phyloP scores from a whole-genome alignment of 2,888 invertebrate species.

The Bellardia bayeri region DNA sequence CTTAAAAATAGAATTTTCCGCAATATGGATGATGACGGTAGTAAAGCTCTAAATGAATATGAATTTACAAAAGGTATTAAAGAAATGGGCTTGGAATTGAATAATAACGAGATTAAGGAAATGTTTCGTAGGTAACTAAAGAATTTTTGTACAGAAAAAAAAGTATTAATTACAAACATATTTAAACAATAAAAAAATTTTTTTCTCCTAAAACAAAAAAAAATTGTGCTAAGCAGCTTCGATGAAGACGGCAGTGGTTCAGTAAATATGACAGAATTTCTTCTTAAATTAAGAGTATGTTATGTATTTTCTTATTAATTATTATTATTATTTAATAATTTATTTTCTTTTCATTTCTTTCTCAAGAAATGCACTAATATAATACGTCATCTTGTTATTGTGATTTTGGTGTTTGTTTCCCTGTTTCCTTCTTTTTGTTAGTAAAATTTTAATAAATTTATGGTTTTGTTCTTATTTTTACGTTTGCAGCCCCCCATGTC shows the following conservation, averaged over 20 bases:
- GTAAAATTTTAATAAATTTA: conserved; percentile 22
- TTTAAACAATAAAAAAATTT: not conserved
- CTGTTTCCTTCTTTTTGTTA: not conserved
- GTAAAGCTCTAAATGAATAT: conserved; percentile 91
- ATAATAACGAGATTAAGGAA: conserved; percentile 84
- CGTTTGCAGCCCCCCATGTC: conserved; percentile 91
- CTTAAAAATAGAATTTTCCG: conserved; percentile 89
- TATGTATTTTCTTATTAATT: conserved; percentile 76
- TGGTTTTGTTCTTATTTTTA: conserved; percentile 30
- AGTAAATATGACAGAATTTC: conserved; percentile 95
- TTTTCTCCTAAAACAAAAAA: not conserved
- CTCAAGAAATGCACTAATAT: conserved; percentile 23
- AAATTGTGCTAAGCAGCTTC: conserved; percentile 84
- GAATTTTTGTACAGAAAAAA: not conserved
- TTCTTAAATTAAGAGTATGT: conserved; percentile 91
- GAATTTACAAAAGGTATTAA: conserved; percentile 93
- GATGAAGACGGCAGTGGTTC: conserved; percentile 94
- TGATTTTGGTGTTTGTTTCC: not conserved
- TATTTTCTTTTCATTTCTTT: conserved; percentile 7
- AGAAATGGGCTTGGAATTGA: conserved; percentile 91
- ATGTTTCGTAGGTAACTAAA: conserved; percentile 81
- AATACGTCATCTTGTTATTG: not conserved
- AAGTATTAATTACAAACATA: conserved; percentile 39
- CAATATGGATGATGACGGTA: conserved; percentile 97
- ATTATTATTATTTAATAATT: conserved; percentile 1